Conservation (phyloP, 2,888 invertebrate species). For the Sinohyriopsis cumingii region DNA sequence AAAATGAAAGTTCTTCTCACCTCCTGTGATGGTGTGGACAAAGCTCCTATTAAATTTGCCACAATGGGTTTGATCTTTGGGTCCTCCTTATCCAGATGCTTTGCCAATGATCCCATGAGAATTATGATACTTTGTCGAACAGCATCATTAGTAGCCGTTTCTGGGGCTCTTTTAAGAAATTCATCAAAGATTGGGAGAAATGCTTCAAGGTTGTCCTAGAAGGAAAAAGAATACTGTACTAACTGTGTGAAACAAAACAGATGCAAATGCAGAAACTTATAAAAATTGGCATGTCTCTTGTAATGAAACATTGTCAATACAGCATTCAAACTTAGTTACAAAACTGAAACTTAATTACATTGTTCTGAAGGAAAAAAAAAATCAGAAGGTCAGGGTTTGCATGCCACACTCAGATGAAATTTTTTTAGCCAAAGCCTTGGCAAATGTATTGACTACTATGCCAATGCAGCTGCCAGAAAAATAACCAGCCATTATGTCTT, state of each 20-base stretch:
- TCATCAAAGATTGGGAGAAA: constrained; percentile 93
- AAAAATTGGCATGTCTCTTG: not conserved
- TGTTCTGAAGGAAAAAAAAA: too few relatives aligned
- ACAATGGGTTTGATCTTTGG: constrained; percentile 94
- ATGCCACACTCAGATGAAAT: too few relatives aligned
- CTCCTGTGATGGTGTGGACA: constrained; percentile 97
- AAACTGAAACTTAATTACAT: too few relatives aligned
- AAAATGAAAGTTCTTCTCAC: constrained; percentile 69
- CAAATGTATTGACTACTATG: too few relatives aligned
- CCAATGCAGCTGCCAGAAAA: too few relatives aligned
- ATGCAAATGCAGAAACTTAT: not conserved
- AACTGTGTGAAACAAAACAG: too few relatives aligned
- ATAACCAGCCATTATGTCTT: too few relatives aligned
- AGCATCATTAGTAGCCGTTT: constrained; percentile 90
- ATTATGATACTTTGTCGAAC: constrained; percentile 97
- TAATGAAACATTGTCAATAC: not conserved
- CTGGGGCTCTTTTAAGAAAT: constrained; percentile 93
- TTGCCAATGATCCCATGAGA: constrained; percentile 96
- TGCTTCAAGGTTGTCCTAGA: constrained; percentile 76
- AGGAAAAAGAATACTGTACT: constrained; percentile 2
- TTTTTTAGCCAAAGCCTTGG: too few relatives aligned
- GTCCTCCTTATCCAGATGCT: constrained; percentile 93
- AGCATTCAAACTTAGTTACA: not conserved
- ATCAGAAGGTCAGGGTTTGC: too few relatives aligned
- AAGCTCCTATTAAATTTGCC: constrained; percentile 87